Conservation (phyloP, 37 sponge, comb jelly and placozoan species). For the Petrosia ficiformis region DNA sequence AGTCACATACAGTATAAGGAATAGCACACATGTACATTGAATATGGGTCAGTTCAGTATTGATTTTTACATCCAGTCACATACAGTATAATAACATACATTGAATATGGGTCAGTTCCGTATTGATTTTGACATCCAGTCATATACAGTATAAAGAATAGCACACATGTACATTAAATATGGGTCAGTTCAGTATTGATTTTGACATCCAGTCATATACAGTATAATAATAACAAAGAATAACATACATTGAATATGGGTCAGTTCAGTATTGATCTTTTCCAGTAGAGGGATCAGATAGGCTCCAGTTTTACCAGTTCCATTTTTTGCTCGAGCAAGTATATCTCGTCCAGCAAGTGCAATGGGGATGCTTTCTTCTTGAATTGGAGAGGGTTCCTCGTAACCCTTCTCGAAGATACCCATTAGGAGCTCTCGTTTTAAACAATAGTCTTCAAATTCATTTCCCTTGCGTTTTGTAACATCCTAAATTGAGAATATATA, state of each 20-base stretch:
- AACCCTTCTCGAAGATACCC: conserved; percentile 99
- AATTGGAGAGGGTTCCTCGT: conserved; percentile 95
- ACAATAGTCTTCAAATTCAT: conserved; percentile 97
- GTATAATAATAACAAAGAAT: too few relatives aligned
- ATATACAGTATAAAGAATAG: too few relatives aligned
- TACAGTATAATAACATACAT: too few relatives aligned
- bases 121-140: too few relatives aligned
- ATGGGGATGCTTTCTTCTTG: conserved; percentile 99
- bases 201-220: too few relatives aligned
- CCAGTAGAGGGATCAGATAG: conserved; percentile 94
- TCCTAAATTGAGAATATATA: conserved; percentile 54
- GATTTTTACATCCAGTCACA: too few relatives aligned
- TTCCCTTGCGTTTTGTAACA: conserved; percentile 90
- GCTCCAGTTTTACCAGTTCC: conserved; percentile 99
- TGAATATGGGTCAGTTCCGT: too few relatives aligned
- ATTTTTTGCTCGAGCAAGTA: conserved; percentile 95
- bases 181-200: too few relatives aligned
- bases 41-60: too few relatives aligned
- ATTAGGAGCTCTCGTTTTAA: conserved; percentile 95
- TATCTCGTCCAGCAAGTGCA: conserved; percentile 85
- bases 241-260: conserved; percentile 80
- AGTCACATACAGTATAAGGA: too few relatives aligned
- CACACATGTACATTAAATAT: too few relatives aligned
- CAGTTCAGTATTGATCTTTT: conserved; percentile 71
- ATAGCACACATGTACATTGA: too few relatives aligned